Conservation (phyloP, 2,888 invertebrate species). For the Dasypolia templi region DNA sequence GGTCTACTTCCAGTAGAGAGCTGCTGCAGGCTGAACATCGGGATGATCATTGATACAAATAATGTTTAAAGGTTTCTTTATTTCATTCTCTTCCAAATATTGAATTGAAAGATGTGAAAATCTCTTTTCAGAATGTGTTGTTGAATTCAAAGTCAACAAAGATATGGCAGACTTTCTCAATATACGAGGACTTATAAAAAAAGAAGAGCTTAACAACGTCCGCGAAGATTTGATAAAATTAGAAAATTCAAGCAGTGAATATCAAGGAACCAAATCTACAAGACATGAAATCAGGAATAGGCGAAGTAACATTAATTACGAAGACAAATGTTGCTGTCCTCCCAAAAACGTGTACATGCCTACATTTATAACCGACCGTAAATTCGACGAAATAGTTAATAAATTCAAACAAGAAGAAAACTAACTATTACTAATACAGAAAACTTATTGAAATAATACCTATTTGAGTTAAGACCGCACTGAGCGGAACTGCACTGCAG, state of each 20-base stretch:
- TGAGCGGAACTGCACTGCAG: neutral
- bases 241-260: neutral
- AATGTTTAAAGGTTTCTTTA: neutral
- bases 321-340: slow-evolving; percentile 76
- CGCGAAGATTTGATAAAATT: slow-evolving; percentile 54
- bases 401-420: slow-evolving; percentile 51
- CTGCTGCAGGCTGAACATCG: neutral
- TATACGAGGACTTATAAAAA: slow-evolving; percentile 72
- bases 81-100: neutral
- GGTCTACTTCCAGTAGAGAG: neutral
- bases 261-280: neutral
- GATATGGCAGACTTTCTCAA: slow-evolving; percentile 73
- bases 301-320: slow-evolving; percentile 37
- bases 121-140: slow-evolving; percentile 74
- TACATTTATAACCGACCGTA: slow-evolving; percentile 77
- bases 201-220: slow-evolving; percentile 57
- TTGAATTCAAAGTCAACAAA: slow-evolving; percentile 76
- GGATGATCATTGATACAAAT: neutral
- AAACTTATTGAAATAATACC: neutral
- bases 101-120: neutral
- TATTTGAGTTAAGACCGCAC: neutral
- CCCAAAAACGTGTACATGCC: slow-evolving; percentile 75
- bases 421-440: neutral
- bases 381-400: slow-evolving; percentile 72
- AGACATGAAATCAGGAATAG: slow-evolving; percentile 32